Evolutionary conservation across 2,797 vertebrate species (phyloP).

Genomic region (Nannoperca obscura): DNA sequence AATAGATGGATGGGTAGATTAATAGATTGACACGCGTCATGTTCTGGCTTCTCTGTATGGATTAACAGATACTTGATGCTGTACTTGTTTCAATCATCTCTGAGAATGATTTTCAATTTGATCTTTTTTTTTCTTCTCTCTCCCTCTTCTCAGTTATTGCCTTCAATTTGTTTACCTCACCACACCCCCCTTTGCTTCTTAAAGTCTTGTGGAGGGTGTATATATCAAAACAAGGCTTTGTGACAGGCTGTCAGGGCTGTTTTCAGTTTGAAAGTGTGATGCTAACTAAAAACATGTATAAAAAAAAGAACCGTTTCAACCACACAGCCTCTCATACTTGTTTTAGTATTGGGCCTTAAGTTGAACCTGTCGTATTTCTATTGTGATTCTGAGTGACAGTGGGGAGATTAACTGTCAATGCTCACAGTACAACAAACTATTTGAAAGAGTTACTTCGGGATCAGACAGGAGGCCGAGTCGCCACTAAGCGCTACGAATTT

Average conservation of each 20-base stretch:
- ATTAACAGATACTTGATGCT: slow-evolving; percentile 27
- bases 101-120: slow-evolving; percentile 14
- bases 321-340: slow-evolving; percentile 3
- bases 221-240: slow-evolving; percentile 9
- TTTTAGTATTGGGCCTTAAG: slow-evolving; percentile 23
- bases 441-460: not conserved
- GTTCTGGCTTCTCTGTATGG: not conserved
- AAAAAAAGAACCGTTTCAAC: too few species aligned
- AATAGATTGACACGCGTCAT: slow-evolving; percentile 33
- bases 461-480: too few species aligned
- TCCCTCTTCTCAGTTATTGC: not conserved
- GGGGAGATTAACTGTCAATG: too few species aligned
- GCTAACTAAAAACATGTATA: not conserved
- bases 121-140: not conserved
- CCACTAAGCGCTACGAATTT: too few species aligned
- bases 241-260: slow-evolving; percentile 26
- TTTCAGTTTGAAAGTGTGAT: slow-evolving; percentile 44
- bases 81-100: slow-evolving; percentile 12
- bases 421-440: not conserved
- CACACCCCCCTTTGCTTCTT: slow-evolving; percentile 6
- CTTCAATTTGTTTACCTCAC: not conserved
- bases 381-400: slow-evolving; percentile 38
- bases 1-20: slow-evolving; percentile 29
- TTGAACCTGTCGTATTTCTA: slow-evolving; percentile 14
- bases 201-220: slow-evolving; percentile 3